Conservation (phyloP, 2,113 vertebrate genomes). For the Scomber japonicus region DNA sequence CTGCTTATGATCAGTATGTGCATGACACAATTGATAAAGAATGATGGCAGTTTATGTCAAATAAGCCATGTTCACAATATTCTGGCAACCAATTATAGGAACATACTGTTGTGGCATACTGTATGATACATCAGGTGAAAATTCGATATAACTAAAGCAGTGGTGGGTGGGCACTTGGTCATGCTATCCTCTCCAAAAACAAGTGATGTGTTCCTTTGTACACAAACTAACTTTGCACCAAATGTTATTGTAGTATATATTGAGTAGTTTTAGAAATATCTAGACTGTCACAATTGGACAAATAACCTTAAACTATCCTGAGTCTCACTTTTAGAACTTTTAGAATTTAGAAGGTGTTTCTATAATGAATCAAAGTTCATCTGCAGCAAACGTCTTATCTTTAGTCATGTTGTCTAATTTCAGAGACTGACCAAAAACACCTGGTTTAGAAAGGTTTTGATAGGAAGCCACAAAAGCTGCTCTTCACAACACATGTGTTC, state of each 20-base stretch:
- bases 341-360: not conserved
- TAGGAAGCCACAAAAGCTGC: not conserved
- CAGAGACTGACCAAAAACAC: not conserved
- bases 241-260: not conserved
- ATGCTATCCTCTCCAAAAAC: too few relatives aligned
- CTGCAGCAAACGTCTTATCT: not conserved
- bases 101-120: too few relatives aligned
- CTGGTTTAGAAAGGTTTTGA: slow-evolving; percentile 5
- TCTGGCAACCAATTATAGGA: not conserved
- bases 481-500: not conserved
- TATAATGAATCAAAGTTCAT: too few relatives aligned
- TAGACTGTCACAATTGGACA: not conserved
- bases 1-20: not conserved
- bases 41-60: not conserved
- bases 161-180: too few relatives aligned
- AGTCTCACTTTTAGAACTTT: not conserved
- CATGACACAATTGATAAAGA: not conserved
- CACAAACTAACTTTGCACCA: not conserved
- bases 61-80: not conserved
- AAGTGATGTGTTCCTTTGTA: too few relatives aligned
- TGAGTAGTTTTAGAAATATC: not conserved
- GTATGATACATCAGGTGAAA: too few relatives aligned
- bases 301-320: not conserved
- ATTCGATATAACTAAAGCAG: too few relatives aligned
- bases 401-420: not conserved